Evolutionary conservation across 2,113 vertebrate genomes (phyloP).

Genomic region (Peromyscus leucopus): DNA sequence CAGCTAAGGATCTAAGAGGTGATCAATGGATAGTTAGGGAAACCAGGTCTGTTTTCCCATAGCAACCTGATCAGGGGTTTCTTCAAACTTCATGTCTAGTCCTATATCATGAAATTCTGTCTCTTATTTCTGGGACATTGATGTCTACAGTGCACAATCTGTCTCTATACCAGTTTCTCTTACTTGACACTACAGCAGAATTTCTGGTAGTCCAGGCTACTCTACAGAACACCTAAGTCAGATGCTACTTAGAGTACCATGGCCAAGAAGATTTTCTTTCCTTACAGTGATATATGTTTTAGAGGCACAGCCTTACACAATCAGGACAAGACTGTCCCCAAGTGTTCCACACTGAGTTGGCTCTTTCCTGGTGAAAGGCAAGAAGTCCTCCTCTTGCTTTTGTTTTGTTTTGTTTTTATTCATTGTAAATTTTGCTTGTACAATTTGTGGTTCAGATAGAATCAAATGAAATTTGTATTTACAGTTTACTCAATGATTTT

Average conservation of each 20-base stretch:
- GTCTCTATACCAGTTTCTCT: not conserved
- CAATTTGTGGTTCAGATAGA: not conserved
- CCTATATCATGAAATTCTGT: fast-evolving
- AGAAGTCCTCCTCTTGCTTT: not conserved
- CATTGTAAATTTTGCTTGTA: not conserved
- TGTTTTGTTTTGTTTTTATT: not conserved
- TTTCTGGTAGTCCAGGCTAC: not conserved
- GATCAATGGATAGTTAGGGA: fast-evolving
- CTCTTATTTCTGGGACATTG: not conserved
- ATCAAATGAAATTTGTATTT: not conserved
- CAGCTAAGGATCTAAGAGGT: not conserved
- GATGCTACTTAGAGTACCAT: not conserved
- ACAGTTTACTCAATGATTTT: not conserved
- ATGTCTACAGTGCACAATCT: not conserved
- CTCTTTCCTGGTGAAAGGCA: not conserved
- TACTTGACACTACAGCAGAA: fast-evolving
- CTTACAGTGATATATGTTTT: not conserved
- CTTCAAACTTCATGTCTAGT: too few species aligned
- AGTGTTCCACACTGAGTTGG: not conserved
- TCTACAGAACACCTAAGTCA: not conserved
- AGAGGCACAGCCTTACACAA: not conserved
- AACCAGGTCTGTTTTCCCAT: not conserved
- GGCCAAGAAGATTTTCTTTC: not conserved
- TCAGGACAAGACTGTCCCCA: not conserved
- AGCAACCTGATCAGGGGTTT: not conserved